Base-by-base conservation (phyloP, 1,140 invertebrate species). In the Megalonaias nervosa region DNA sequence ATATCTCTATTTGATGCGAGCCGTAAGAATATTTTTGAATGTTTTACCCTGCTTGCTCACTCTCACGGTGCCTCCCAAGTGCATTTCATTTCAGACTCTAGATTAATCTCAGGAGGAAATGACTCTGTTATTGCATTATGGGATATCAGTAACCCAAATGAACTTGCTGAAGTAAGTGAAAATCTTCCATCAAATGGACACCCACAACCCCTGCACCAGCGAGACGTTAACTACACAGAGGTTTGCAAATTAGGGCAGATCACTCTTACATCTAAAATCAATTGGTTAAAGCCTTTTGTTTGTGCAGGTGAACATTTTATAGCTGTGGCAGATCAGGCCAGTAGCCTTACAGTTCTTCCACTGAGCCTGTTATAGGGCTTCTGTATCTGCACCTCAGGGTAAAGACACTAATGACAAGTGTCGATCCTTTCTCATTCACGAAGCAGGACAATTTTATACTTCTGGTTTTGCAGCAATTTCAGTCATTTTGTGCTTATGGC, bases 41-140 rank as follows among this genome's bases (percentile, higher is more conserved):
- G 82, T 48, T 85, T 82, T 67, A 82, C 78, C 56, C 82, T 90
- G 0, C 79, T 84, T 80, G 87, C 81, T 57, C 89, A 90, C 74
- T 76, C 80, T 48, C 88, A 88, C 65, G 88, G 89, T 23, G 86
- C 84, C 21, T 87, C 88, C 56, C 87, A 88, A 59, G 86, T 90
- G 38, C 80, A 83, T 67, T 90, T 90, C 73, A 16, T 85, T 26
- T 68, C 70, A 11, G 81, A 85, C 1, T 72, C 69, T 4, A 80
- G 78, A 56, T 57, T 90, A 14, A 56, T 90, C 0, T 86, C 88
- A 19, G 88, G 83, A 31, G 87, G 88, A 59, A 90, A 90, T 81
- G 89, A 90, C 67, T 82, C 78, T 60, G 62, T 75, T 6, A 81
- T 90, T 60, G 70, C 80, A 19, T 65, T 86, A 16, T 90, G 89